Conservation (phyloP, 1,140 invertebrate genomes). For the Aradophagus sp. region DNA sequence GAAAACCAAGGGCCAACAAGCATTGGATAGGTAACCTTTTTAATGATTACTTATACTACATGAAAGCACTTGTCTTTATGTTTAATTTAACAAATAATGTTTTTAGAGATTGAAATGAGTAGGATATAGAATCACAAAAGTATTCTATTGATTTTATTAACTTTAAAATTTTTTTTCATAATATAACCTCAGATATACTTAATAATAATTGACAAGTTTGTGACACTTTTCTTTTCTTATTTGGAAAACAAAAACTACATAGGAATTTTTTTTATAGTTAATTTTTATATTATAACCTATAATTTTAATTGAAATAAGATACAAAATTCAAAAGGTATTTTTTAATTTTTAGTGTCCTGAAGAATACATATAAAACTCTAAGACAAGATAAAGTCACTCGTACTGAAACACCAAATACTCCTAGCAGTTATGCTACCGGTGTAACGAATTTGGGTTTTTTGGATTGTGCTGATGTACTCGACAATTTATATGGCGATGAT, state of each 20-base stretch:
- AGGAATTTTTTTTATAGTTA: no score
- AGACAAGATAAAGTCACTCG: conserved; percentile 1
- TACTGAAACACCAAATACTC: conserved; percentile 17
- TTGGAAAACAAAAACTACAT: no score
- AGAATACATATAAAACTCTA: conserved; percentile 16
- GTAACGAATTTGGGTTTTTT: conserved; percentile 41
- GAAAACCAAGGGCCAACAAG: conserved; percentile 15
- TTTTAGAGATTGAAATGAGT: no score
- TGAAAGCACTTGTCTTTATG: no score
- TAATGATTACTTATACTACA: no score
- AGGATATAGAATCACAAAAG: no score
- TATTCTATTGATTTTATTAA: no score
- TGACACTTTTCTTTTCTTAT: no score
- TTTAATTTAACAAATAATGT: no score
- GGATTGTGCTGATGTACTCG: conserved; percentile 73
- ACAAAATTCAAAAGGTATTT: neutral
- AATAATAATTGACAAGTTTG: no score
- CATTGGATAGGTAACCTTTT: conserved; percentile 30
- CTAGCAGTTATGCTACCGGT: conserved; percentile 14
- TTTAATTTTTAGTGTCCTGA: conserved; percentile 10
- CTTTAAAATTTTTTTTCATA: no score
- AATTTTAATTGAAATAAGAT: conserved; percentile 7
- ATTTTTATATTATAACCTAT: conserved; percentile 1
- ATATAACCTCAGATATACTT: no score
- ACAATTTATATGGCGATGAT: conserved; percentile 73